Base-by-base conservation (phyloP, 2,797 vertebrate species). In the Chlorospingus semifuscus region DNA sequence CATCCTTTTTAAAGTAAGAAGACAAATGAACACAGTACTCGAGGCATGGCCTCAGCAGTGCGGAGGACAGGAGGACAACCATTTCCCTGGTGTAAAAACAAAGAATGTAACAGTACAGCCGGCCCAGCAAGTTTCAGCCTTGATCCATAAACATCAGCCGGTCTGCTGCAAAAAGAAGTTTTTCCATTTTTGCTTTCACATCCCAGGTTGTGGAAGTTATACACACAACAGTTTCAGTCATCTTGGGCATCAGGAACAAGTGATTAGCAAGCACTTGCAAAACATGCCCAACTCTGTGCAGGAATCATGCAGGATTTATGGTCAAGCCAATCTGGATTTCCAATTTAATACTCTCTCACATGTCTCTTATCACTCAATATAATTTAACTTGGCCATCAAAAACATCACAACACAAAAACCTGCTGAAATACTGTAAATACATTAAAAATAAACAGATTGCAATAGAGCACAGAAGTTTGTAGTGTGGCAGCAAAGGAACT, bases 371-470 rank as follows among this genome's bases (percentile, higher is more conserved):
- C 7, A 50, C 14, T 75, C 41, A 70, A 36, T 52, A 14, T 3
- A 75, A 82, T 57, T 79, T 18, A 70, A 56, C 49, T 72, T 42
- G 50, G 71, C 49, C n/a, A 70, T 60, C 65, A 87, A 93, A 70
- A 83, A 12, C 23, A 71, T 16, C 17, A 57, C 22, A 81, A 80
- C n/a, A 57, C 20, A 39, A 87, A 94, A 87, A 55, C 47, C 44
- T 82, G 29, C 24, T 85, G 2, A 68, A 77, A 12, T 87, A 78
- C 19, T 44, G 32, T 26, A 78, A 93, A 86, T 26, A 59, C 12
- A 65, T 39, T 78, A 77, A 86, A 80, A 74, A 79, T 22, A 79
- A 78, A 94, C 15, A 65, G 70, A 89, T 44, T 47, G 53, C 44
- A 94, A 70, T 26, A 39, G 39, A 71, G 16, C 1, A 8, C 34